Evolutionary conservation across 2,888 invertebrate genomes (phyloP), one percentile per base, ranked within the genome.

Genomic region (Ommatoiulus sabulosus): DNA sequence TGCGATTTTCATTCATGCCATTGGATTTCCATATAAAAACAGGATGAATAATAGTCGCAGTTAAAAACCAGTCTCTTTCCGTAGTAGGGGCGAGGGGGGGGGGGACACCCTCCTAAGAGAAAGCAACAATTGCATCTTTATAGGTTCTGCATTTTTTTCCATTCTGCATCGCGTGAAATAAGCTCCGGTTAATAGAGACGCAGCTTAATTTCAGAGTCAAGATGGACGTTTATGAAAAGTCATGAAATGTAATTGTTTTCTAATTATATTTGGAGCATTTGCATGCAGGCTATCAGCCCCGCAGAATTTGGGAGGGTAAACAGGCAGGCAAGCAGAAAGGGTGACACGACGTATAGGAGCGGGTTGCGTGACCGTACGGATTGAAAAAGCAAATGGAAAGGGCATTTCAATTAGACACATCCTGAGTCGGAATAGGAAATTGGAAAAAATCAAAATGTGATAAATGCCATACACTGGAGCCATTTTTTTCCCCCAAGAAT

Each of bases 221-320:
- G 80, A 43, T 24, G 80, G 80, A 80, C 35, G 80, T 80, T 80
- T 80, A 44, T 86, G 48, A 85, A 86, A 86, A 86, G 86, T 86
- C 86, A 86, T 86, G 86, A 86, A 48, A 48, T 86, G 86, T 86
- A 86, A 86, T 86, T 86, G 86, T 86, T 86, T 86, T 86, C 44
- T 86, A 86, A 86, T 86, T 86, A 86, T 48, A 48, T 48, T 86
- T 86, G 10, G 48, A 48, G 24, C 24, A 86, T 48, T 86, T 48
- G 86, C 48, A 86, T 86, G 48, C n/a, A 63, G 63, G 63, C 63
- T 20, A 5, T 63, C n/a, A 72, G 24, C 24, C 72, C 24, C 24
- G 5, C 8, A 24, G 63, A 63, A 63, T n/a, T 72, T 72, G 72
- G 72, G 72, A 72, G 72, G 72, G 72, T 72, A n/a, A 72, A 72